phyloP scores from a whole-genome alignment of 37 sponge, comb jelly and placozoan genomes.

The Crambe crambe region DNA sequence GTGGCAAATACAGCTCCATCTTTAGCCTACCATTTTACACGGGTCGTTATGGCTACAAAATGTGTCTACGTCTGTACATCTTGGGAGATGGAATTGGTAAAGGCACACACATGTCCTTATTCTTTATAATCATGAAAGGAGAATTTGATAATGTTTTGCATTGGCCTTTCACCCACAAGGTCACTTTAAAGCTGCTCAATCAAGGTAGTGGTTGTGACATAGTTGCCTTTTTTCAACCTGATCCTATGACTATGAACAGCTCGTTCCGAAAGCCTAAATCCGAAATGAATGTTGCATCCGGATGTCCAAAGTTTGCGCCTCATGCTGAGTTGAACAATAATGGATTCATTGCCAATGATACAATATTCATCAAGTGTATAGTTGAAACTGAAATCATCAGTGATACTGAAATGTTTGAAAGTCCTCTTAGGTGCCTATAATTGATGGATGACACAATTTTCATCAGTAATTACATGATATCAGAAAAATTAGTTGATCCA shows the following conservation, averaged over 20 bases:
- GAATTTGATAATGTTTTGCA: conserved; percentile 75
- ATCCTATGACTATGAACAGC: too few relatives aligned
- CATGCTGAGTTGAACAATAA: conserved; percentile 27
- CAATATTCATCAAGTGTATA: conserved; percentile 61
- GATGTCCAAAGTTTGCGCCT: conserved; percentile 48
- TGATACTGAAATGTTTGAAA: too few relatives aligned
- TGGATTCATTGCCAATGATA: conserved; percentile 60
- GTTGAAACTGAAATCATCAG: too few relatives aligned
- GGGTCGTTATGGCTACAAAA: conserved; percentile 1
- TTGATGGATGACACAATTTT: too few relatives aligned
- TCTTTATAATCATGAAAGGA: conserved; percentile 75
- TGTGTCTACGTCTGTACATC: conserved; percentile 42
- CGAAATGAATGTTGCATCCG: conserved; percentile 75
- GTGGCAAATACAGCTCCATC: not conserved
- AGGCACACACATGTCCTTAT: conserved; percentile 66
- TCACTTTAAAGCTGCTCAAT: conserved; percentile 71
- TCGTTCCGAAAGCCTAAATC: conserved; percentile 66
- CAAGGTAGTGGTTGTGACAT: conserved; percentile 44
- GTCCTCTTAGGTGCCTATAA: too few relatives aligned
- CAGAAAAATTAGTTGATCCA: too few relatives aligned
- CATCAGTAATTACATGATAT: too few relatives aligned
- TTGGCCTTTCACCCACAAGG: conserved; percentile 77
- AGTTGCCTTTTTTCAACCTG: conserved; percentile 60
- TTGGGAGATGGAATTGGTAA: conserved; percentile 78
- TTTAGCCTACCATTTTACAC: too few relatives aligned